A percentile compares a stretch with the other conserved stretches of the same genome.
phyloP scores from a whole-genome alignment of 2,113 vertebrate species.

The Dascyllus trimaculatus region DNA sequence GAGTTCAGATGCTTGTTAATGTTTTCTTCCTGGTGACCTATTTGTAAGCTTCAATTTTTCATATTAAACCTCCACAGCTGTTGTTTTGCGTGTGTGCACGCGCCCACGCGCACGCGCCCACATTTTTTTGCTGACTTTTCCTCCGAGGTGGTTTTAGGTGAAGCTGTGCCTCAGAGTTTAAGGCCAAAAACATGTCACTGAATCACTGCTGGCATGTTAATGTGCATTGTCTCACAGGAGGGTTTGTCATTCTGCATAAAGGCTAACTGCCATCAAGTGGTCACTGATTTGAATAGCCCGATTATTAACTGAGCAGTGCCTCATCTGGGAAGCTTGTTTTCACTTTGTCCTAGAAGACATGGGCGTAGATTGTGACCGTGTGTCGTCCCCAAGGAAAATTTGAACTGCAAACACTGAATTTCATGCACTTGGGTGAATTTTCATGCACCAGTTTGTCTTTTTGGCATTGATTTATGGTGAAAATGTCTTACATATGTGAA shows the following conservation, averaged over 20 bases:
- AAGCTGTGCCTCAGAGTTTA: neutral
- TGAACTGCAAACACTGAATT: too few species aligned
- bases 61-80: neutral
- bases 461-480: too few species aligned
- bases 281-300: conserved; percentile 8
- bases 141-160: neutral
- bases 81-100: neutral
- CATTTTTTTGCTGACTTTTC: neutral
- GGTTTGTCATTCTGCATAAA: conserved; percentile 43
- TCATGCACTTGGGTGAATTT: too few species aligned
- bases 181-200: conserved; percentile 43
- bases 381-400: too few species aligned
- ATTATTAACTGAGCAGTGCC: conserved; percentile 10
- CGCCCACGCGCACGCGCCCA: neutral
- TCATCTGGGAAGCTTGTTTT: conserved; percentile 1
- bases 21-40: conserved; percentile 47
- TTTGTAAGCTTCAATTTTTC: conserved; percentile 17
- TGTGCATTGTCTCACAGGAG: conserved; percentile 42
- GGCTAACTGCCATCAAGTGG: conserved; percentile 33
- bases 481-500: too few species aligned
- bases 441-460: too few species aligned
- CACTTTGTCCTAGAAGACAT: neutral
- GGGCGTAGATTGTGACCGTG: too few species aligned
- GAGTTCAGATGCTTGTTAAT: conserved; percentile 16
- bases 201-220: conserved; percentile 46